Conservation (phyloP, 2,113 vertebrate genomes). For the Tragelaphus imberbis region DNA sequence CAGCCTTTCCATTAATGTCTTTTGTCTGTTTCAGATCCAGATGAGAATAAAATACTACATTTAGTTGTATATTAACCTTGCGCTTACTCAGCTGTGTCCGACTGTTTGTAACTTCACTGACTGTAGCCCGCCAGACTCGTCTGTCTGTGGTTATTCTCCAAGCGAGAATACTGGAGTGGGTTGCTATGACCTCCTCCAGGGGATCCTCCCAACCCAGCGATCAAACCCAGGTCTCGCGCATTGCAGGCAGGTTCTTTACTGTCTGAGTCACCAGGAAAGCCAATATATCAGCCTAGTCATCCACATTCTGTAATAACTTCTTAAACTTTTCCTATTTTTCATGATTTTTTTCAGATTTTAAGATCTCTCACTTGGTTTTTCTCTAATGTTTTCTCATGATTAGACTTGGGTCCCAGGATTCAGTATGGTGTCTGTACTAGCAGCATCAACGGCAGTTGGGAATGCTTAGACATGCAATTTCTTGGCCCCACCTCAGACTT, state of each 20-base stretch:
- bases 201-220: not conserved
- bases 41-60: not conserved
- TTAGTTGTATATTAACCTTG: not conserved
- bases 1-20: not conserved
- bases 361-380: not conserved
- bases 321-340: not conserved
- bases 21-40: not conserved
- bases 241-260: not conserved
- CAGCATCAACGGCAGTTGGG: not conserved
- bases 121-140: rapidly evolving
- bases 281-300: not conserved
- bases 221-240: not conserved
- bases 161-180: not conserved
- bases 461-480: not conserved
- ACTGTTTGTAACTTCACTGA: not conserved
- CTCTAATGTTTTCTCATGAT: not conserved
- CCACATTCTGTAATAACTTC: not conserved
- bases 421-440: not conserved
- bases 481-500: not conserved
- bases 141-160: not conserved
- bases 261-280: not conserved
- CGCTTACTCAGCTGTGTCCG: not conserved
- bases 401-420: not conserved
- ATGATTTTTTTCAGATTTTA: not conserved
- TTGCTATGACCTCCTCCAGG: not conserved